Base-by-base conservation (phyloP, 30 jellyfish, hydroid and myxozoan species). In the Cassiopea andromeda region DNA sequence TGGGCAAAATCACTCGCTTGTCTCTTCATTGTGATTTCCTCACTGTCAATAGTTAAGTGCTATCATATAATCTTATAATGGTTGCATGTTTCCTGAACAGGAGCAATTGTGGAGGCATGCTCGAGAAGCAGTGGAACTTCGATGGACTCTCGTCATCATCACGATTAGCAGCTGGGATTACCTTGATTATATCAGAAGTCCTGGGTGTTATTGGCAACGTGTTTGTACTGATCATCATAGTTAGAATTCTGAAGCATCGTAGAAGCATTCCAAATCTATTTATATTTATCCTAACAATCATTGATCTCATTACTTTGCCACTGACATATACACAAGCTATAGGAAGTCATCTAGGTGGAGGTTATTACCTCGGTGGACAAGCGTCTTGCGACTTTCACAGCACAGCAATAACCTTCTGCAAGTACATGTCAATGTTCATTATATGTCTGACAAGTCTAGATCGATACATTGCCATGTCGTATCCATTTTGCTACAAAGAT, bases 401-500 rank as follows among this genome's bases (percentile, higher is more conserved):
- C 73, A 81, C 95, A 1, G 75, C 89, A 44, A 80, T 94, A 54
- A 64, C 87, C 18, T 82, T 94, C 50, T 80, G 85, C 54, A 90
- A 94, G 72, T 84, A 77, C 85, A 15, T 70, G 57, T 79, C 97
- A 18, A 81, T 89, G 6, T 15, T 94, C 10, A 19, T 90, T 46
- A 77, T 90, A 14, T n/a, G 85, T 1, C 77, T 85, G n/a, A 85
- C 90, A 69, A 80, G 93, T 47, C 75, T 89, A 58, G 98, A 94
- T 70, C 86, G 98, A 17, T 94, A 60, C 61, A 46, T 89, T 43
- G 98, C 97, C 9, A 78, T 94, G 86, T 78, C 97, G 7, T 77
- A 81, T 44, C 98, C 98, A 18, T 94, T 89, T 77, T 94, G 96
- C 91, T 94, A 94, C 87, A 75, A 94, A 61, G 93, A 89, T 46